Evolutionary conservation across 35 echinoderm and acorn worm species (phyloP).

Genomic region (Acanthaster planci): DNA sequence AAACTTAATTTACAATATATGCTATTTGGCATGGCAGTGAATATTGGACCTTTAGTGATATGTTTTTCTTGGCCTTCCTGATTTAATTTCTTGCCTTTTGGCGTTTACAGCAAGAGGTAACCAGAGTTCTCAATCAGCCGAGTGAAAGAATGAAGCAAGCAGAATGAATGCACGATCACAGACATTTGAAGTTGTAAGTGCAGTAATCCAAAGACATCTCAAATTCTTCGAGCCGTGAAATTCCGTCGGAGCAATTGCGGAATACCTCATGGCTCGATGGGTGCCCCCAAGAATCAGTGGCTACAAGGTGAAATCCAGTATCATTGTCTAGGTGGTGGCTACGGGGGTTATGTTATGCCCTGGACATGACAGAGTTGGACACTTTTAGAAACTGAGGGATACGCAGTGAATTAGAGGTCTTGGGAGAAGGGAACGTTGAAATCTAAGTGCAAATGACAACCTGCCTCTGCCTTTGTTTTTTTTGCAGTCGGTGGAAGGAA

Average conservation of each 20-base stretch:
- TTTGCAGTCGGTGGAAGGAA: constrained; percentile 89
- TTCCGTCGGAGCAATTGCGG: too few relatives aligned
- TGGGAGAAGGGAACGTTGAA: too few relatives aligned
- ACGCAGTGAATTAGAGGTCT: not conserved
- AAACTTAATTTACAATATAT: too few relatives aligned
- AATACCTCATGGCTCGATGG: too few relatives aligned
- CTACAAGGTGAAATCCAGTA: too few relatives aligned
- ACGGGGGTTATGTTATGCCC: too few relatives aligned
- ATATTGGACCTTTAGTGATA: too few relatives aligned
- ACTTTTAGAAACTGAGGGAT: not conserved
- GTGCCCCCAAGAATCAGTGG: too few relatives aligned
- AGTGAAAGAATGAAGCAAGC: not conserved
- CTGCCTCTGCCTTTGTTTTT: constrained; percentile 42
- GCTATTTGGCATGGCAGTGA: too few relatives aligned
- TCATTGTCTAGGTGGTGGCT: too few relatives aligned
- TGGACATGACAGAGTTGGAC: not conserved
- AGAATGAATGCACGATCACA: constrained; percentile 78
- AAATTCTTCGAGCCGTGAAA: too few relatives aligned
- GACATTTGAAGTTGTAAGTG: constrained; percentile 73
- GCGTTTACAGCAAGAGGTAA: not conserved
- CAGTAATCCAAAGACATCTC: not conserved
- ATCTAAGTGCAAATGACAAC: not conserved
- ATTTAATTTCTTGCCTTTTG: not conserved
- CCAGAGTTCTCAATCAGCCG: not conserved
- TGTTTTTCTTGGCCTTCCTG: too few relatives aligned